Evolutionary conservation across 92 coral and sea anemone species (phyloP), one percentile per base, ranked within the genome.

Genomic region (Pocillopora meandrina): DNA sequence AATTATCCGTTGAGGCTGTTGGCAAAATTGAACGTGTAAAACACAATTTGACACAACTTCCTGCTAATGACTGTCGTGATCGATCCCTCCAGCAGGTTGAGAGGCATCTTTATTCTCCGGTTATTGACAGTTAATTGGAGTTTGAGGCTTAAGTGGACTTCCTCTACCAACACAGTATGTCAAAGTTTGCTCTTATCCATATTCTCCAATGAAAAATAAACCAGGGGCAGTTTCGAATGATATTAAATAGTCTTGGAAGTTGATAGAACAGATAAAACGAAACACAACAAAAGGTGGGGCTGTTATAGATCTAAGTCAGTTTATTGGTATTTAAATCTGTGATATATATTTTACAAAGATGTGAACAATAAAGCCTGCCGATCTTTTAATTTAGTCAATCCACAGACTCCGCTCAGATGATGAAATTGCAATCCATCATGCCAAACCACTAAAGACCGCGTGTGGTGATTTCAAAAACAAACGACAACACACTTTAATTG

Each of bases 381-480:
- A 20, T 1, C 57, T 20, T 42, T 64, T 65, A 34, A 55, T 20
- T 47, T 16, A 64, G 11, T 42, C 23, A 47, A 78, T 36, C 67
- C 66, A 10, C 76, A 69, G 76, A 56, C 84, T 57, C 31, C 84
- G 76, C 84, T 66, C 34, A 80, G 75, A 35, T 57, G 67, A 80
- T 80, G 21, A 68, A 80, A 80, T 68, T 18, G 49, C 84, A 57
- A 56, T 68, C 66, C 76, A 67, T 67, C 84, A 63, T 36, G n/a
- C 64, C 4, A 47, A 36, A 21, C 12, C 23, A 64, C 52, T 78
- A 72, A 7, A 21, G 72, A 61, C 65, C 72, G 82, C 72, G 71
- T 78, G 82, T 23, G 42, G 80, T 34, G 67, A 42, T 42, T 36
- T 7, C 10, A 70, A 34, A 65, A 78, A 21, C 72, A 49, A 65